Evolutionary conservation across 2,888 invertebrate genomes (phyloP), one percentile per base, ranked within the genome.

Genomic region (Athalia circularis): DNA sequence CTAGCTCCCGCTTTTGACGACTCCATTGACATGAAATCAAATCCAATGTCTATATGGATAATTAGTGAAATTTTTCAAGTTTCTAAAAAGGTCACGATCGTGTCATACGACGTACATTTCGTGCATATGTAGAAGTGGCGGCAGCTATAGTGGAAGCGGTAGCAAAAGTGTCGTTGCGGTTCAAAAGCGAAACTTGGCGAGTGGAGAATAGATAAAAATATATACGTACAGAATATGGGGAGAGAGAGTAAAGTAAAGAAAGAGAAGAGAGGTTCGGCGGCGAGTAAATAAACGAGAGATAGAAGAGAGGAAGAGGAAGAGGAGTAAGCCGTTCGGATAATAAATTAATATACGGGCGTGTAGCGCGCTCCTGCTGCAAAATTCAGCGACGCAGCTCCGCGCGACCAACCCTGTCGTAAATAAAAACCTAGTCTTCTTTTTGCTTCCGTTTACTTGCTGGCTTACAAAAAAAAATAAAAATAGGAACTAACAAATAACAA

Each of bases 341-440:
- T 75, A 75, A 75, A 75, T 75, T 75, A 75, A 75, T 75, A 75
- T 64, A 75, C 75, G 75, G 54, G 64, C 47, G 11, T 50, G 62
- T 75, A 65, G 70, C 9, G n/a, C 47, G 9, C 6, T 5, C 13
- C 9, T 64, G 61, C 75, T 75, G 75, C 75, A 75, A 75, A 72
- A 75, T 75, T 75, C 64, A 75, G 62, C 62, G 29, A 75, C 9
- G 50, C 62, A 15, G 9, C 45, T n/a, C 61, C 62, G 29, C 29
- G 29, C 29, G 62, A 62, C 50, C 61, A 64, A 50, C 75, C 48
- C 75, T n/a, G 62, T 61, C 75, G 75, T 75, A 61, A 64, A 75
- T 75, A 57, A 64, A 64, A 75, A 50, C 62, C 62, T 64, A 75
- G 62, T 64, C n/a, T 64, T 64, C 48, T 7, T 64, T 61, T 64